Evolutionary conservation across 2,797 vertebrate species (phyloP), one percentile per base, ranked within the genome.

Genomic region (Fratercula arctica): DNA sequence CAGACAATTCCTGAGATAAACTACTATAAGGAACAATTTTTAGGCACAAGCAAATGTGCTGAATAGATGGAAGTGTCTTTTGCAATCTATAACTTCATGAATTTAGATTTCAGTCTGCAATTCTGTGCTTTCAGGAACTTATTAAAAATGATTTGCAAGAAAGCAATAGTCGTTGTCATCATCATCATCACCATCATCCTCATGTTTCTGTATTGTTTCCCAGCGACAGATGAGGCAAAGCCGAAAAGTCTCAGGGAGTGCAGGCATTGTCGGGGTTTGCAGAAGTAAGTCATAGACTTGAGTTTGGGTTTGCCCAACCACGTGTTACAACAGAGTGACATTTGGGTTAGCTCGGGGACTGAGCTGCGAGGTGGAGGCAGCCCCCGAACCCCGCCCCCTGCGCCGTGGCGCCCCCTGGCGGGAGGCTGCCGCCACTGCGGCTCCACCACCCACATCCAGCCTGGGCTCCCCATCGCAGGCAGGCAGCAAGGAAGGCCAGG

Each of bases 391-490:
- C 16, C 18, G 4, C 26, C 8, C 9, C 21, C 33, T 3, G 4
- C 24, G 5, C 59, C 1, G 2, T 16, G 11, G 48, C 6, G 6
- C 59, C 37, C 21, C 60, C 24, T 37, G 33, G 57, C 3, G 13
- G 39, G 10, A 9, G 9, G 9, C 10, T 7, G 39, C 21, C 3
- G 8, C 26, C 54, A 37, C 18, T 29, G 39, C 28, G 16, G 43
- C n/a, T 26, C 17, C 16, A 6, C 18, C 5, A 2, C 21, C 13
- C 11, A 10, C 26, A 28, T 50, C 12, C 51, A 19, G 26, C 45
- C 51, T 9, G 43, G 41, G 20, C 13, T 35, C 20, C 13, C 5
- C 2, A 5, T 2, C 0, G 3, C 3, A 10, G 17, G 26, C 15
- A 7, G 68, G 45, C 26, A 20, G 16, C 13, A 9, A 29, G n/a